Percentiles rank a stretch among this genome's conserved stretches.
Conservation (phyloP, 2,888 invertebrate genomes). For the Achlya flavicornis region DNA sequence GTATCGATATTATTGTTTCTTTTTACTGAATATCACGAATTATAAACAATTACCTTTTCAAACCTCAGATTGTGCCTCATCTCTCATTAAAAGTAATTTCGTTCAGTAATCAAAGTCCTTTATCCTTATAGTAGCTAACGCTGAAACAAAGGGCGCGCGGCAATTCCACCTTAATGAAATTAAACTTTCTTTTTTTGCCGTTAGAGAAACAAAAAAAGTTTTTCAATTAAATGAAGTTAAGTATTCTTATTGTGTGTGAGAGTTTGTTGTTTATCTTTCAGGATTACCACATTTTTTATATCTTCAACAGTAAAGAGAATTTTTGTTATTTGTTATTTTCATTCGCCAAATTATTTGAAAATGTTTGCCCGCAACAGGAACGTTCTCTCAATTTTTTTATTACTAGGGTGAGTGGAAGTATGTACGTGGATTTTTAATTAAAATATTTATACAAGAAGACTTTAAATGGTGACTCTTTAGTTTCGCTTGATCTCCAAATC, state of each 20-base stretch:
- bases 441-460: too few species aligned
- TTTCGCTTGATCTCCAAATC: too few species aligned
- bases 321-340: neutral
- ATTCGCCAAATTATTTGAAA: neutral
- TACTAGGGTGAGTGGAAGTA: neutral
- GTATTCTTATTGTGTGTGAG: conserved; percentile 36
- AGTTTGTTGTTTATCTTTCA: conserved; percentile 15
- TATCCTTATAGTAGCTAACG: conserved; percentile 35
- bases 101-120: conserved; percentile 33
- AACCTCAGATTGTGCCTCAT: neutral
- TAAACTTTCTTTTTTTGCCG: conserved; percentile 49
- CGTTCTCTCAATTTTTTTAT: too few species aligned
- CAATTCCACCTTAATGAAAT: conserved; percentile 62
- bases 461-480: too few species aligned
- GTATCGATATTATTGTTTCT: neutral
- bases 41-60: neutral
- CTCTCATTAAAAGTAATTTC: conserved; percentile 6
- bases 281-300: conserved; percentile 15
- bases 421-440: neutral
- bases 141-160: conserved; percentile 43
- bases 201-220: conserved; percentile 49
- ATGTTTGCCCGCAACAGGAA: neutral
- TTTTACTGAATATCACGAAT: neutral
- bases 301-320: conserved; percentile 9
- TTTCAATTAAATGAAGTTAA: conserved; percentile 59